Evolutionary conservation across 2,113 vertebrate species (phyloP).

Genomic region (Excalfactoria chinensis): DNA sequence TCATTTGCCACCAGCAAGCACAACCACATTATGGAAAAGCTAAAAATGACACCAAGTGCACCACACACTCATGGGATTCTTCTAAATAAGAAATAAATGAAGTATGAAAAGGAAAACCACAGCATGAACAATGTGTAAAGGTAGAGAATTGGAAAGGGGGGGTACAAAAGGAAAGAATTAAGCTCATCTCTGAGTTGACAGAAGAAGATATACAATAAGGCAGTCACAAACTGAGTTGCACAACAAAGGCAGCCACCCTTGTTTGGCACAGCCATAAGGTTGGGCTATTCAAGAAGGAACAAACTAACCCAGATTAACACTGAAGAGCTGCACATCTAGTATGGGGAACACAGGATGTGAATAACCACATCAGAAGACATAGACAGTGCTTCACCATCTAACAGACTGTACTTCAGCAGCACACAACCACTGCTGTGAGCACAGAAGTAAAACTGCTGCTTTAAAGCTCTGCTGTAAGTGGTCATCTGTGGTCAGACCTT

Average conservation of each 20-base stretch:
- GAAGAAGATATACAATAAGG: not conserved
- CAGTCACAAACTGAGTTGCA: not conserved
- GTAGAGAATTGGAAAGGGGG: not conserved
- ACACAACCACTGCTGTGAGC: accelerated
- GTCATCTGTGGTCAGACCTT: not conserved
- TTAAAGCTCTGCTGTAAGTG: not conserved
- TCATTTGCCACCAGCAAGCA: too few relatives aligned
- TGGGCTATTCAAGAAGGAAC: not conserved
- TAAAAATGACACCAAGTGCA: not conserved
- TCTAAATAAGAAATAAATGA: conserved; percentile 27
- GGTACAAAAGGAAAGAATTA: not conserved
- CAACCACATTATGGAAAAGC: too few relatives aligned
- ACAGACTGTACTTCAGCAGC: not conserved
- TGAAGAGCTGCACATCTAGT: not conserved
- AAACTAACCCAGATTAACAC: not conserved
- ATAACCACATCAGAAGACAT: not conserved
- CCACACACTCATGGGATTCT: conserved; percentile 24
- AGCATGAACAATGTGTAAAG: not conserved
- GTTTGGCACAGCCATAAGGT: not conserved
- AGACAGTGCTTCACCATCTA: not conserved
- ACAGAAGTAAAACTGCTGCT: not conserved
- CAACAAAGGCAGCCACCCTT: not conserved
- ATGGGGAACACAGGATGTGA: not conserved
- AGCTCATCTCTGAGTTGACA: not conserved
- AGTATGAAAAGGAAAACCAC: conserved; percentile 18